Evolutionary conservation across 2,888 invertebrate genomes (phyloP), one percentile per base, ranked within the genome.

Genomic region (Drosophila parthenogenetica): DNA sequence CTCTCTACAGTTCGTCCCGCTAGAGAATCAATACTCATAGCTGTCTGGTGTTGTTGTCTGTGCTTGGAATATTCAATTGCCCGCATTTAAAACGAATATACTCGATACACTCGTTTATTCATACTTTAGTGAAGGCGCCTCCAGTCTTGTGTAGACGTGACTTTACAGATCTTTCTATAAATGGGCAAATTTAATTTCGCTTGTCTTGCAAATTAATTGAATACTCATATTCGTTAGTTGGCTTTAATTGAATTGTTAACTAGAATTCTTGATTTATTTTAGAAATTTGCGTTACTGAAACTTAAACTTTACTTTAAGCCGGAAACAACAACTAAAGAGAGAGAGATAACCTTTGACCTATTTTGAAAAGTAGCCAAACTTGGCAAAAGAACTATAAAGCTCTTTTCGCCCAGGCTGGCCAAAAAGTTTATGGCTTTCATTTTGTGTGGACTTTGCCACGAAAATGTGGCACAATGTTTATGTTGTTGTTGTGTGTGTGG

Each of bases 391-490:
- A 35, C 49, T 35, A n/a, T 16, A 10, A 58, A 54, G 72, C 51
- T 39, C 63, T 50, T 65, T 46, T 37, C 4, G 37, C n/a, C 17
- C 45, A 25, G 45, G n/a, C 42, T 45, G 25, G 32, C 17, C 13
- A 16, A 69, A 74, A 79, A 79, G 86, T 87, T 87, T 86, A 87
- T 83, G 80, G 68, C 72, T 77, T 79, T 73, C 77, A 79, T 77
- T 71, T 29, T 29, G 29, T 73, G 59, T 64, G 59, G 45, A 65
- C 65, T 67, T 29, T 62, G 59, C 67, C 74, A 73, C 55, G 40
- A 75, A 66, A 75, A 73, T 87, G 85, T 84, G 76, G 68, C 48
- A 70, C 70, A 85, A 76, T 87, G 79, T 87, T 73, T 81, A 67
- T 55, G 67, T 65, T 76, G 64, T 67, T 53, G 48, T 62, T 62